Conservation (phyloP, 2,888 invertebrate genomes). For the Crematogaster levior region DNA sequence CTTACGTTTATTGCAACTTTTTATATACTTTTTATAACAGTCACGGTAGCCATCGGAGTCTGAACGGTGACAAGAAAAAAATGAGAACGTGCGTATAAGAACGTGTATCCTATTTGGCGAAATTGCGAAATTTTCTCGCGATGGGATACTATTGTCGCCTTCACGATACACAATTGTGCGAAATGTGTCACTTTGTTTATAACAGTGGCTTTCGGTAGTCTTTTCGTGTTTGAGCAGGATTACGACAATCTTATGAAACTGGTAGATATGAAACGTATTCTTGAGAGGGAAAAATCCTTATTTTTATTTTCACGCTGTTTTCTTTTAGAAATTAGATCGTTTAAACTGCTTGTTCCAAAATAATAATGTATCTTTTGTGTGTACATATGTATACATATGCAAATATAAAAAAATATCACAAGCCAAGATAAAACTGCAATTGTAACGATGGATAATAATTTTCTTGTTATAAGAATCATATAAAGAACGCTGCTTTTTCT, state of each 20-base stretch:
- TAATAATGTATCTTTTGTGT: background rate
- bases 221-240: background rate
- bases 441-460: background rate
- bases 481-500: background rate
- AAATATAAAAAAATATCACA: too few species aligned
- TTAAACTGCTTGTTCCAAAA: background rate
- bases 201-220: background rate
- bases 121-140: background rate
- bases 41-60: background rate
- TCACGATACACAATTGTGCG: background rate
- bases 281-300: background rate
- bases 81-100: background rate
- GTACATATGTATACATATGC: background rate
- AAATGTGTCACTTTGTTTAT: constrained; percentile 18
- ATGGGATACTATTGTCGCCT: background rate
- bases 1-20: constrained; percentile 27
- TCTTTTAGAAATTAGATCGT: background rate
- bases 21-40: background rate
- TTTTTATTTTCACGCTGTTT: background rate
- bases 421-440: background rate
- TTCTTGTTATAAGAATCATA: background rate
- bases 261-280: background rate
- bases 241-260: background rate
- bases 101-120: background rate
- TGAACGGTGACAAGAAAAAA: background rate